A percentile compares a stretch with the other conserved stretches of the same genome.
These are phyloP conservation scores for Clarias pachynema DNA, from an alignment of 2,797 vertebrate genomes.

Conservation along the genomic window DNA sequence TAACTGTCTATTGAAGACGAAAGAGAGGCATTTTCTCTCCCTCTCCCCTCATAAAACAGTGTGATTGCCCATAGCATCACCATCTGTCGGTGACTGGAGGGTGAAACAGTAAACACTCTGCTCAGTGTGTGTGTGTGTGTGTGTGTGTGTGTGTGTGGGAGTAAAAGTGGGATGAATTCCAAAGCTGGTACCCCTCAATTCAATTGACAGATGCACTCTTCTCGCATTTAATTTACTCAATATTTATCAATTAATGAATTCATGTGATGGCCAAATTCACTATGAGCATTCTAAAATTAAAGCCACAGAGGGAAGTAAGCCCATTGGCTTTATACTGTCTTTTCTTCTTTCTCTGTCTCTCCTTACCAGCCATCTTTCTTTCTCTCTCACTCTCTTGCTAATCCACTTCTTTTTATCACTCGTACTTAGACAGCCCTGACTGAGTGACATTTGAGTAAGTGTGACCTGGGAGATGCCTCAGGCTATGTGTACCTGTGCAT, in stretches of 20 bases:
- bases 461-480: conserved; percentile 53
- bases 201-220: conserved; percentile 48
- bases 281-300: conserved; percentile 30
- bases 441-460: conserved; percentile 57
- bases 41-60: conserved; percentile 69
- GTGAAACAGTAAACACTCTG: conserved; percentile 73
- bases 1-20: conserved; percentile 63
- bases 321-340: background rate
- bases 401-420: conserved; percentile 62
- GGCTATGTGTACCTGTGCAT: conserved; percentile 44
- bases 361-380: conserved; percentile 23
- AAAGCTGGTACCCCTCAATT: conserved; percentile 48
- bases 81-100: conserved; percentile 72
- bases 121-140: conserved; percentile 36
- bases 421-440: conserved; percentile 51
- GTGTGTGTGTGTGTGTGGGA: conserved; percentile 39
- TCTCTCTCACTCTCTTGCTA: conserved; percentile 37
- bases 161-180: conserved; percentile 53
- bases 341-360: background rate
- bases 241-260: conserved; percentile 57
- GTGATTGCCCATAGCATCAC: conserved; percentile 79
- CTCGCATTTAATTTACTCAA: conserved; percentile 49
- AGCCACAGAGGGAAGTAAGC: conserved; percentile 11
- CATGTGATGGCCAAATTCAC: conserved; percentile 36
- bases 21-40: conserved; percentile 62